Conservation (phyloP, 2,888 invertebrate genomes). For the Agonopterix alstromeriana region DNA sequence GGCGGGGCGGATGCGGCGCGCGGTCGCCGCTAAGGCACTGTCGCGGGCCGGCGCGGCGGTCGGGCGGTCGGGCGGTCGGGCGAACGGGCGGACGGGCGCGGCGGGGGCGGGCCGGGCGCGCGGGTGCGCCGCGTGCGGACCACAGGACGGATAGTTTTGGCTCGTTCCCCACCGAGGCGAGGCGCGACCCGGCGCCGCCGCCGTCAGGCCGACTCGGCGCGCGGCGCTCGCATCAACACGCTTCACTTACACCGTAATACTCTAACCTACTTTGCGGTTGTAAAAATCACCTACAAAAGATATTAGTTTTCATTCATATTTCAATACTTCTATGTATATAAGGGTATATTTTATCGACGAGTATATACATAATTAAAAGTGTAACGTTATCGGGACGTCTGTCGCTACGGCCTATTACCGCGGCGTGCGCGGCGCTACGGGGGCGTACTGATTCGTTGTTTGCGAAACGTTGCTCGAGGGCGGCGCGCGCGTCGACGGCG, state of each 20-base stretch:
- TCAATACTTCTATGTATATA: constrained; percentile 72
- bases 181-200: constrained; percentile 40
- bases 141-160: constrained; percentile 73
- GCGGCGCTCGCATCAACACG: constrained; percentile 62
- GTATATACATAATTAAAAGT: constrained; percentile 60
- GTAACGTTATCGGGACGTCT: constrained; percentile 63
- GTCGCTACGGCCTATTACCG: constrained; percentile 58
- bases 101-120: constrained; percentile 7
- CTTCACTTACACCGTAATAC: constrained; percentile 61
- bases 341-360: constrained; percentile 72
- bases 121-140: constrained; percentile 36
- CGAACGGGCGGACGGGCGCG: constrained; percentile 26
- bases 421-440: constrained; percentile 56
- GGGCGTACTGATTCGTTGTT: constrained; percentile 75
- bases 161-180: constrained; percentile 64
- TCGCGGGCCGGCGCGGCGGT: constrained; percentile 34
- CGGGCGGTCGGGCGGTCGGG: constrained; percentile 13
- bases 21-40: constrained; percentile 53
- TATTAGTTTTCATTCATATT: constrained; percentile 75
- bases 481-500: constrained; percentile 38
- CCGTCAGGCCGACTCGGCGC: constrained; percentile 29
- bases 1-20: constrained; percentile 13
- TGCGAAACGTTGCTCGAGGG: constrained; percentile 74
- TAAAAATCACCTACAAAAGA: constrained; percentile 78
- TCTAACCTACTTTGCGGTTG: constrained; percentile 75